Evolutionary conservation across 2,888 invertebrate species (phyloP).

Genomic region (Gibbula magus): DNA sequence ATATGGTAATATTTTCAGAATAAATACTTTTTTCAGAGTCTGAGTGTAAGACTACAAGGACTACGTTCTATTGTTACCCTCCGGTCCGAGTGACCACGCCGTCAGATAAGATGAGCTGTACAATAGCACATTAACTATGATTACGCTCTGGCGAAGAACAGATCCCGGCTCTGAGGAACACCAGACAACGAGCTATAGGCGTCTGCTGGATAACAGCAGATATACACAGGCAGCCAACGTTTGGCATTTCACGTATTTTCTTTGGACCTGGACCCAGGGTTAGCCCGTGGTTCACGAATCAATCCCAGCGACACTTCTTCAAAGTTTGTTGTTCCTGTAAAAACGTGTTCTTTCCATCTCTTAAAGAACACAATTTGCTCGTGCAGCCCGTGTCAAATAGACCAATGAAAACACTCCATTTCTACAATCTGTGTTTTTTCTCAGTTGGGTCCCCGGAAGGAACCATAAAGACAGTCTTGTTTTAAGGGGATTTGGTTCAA

Average conservation of each 20-base stretch:
- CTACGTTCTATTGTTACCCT: too few relatives aligned
- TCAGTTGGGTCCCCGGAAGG: neutral
- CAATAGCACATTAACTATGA: too few relatives aligned
- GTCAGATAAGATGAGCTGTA: too few relatives aligned
- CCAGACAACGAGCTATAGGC: too few relatives aligned
- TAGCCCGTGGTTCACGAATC: neutral
- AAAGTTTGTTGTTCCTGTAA: neutral
- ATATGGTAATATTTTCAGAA: too few relatives aligned
- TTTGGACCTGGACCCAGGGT: neutral
- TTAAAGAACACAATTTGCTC: neutral
- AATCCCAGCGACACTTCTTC: neutral
- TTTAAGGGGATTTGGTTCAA: too few relatives aligned
- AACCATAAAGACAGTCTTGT: too few relatives aligned
- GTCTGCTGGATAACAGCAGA: neutral
- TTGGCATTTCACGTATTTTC: slow-evolving; percentile 4
- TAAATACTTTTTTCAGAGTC: too few relatives aligned
- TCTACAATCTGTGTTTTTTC: slow-evolving; percentile 1
- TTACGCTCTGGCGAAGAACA: too few relatives aligned
- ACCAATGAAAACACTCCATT: neutral
- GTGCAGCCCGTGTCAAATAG: neutral
- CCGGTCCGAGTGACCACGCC: too few relatives aligned
- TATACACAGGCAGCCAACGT: neutral
- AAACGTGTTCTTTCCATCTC: neutral
- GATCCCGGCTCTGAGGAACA: too few relatives aligned
- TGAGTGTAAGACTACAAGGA: too few relatives aligned